Evolutionary conservation across 2,113 vertebrate genomes (phyloP).

Genomic region (Clupea harengus): DNA sequence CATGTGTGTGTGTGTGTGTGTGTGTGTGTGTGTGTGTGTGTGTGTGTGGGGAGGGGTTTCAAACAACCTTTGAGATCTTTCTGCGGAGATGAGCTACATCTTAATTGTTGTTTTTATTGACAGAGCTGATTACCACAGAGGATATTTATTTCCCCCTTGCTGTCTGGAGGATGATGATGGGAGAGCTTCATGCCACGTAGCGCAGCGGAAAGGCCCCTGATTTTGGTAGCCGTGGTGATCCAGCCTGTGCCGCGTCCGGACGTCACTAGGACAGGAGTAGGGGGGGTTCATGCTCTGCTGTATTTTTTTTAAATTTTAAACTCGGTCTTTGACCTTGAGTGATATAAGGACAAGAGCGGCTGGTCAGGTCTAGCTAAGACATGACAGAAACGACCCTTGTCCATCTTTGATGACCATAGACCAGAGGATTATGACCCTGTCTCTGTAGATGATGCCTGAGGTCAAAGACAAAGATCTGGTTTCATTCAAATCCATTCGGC

Average conservation of each 20-base stretch:
- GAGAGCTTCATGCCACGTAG: not conserved
- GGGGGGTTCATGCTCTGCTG: not conserved
- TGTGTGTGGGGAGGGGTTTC: too few relatives aligned
- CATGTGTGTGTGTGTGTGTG: not conserved
- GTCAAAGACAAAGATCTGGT: not conserved
- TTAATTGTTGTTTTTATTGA: slow-evolving; percentile 44
- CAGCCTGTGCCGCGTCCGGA: not conserved
- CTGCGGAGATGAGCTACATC: slow-evolving; percentile 19
- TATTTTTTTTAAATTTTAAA: not conserved
- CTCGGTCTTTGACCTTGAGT: not conserved
- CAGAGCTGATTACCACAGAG: slow-evolving; percentile 23
- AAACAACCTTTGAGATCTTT: slow-evolving; percentile 9
- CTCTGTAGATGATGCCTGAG: not conserved
- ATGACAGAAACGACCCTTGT: not conserved
- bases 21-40: too few relatives aligned
- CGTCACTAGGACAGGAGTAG: not conserved
- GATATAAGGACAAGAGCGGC: not conserved
- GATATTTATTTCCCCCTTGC: slow-evolving; percentile 32
- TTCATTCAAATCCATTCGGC: not conserved
- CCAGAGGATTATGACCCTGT: not conserved
- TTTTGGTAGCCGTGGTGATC: not conserved
- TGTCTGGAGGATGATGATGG: not conserved
- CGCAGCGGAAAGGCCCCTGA: not conserved
- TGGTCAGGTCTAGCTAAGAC: not conserved
- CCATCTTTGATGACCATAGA: not conserved